These are phyloP conservation scores for Scrobipalpa atriplicella DNA, from an alignment of 2,888 invertebrate species.

Conservation along the genomic window DNA sequence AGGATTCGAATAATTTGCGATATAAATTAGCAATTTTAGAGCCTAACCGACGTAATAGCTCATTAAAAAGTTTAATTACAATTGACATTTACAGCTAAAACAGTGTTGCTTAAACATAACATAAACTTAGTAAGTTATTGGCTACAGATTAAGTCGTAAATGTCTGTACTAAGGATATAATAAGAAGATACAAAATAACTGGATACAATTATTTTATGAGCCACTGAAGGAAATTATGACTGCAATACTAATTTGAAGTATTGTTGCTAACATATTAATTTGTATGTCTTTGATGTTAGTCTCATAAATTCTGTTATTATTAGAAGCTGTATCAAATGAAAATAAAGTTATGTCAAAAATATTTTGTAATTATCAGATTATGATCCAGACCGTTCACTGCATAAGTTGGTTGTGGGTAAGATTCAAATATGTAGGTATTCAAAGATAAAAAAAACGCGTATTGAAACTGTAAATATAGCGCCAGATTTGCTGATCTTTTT, in stretches of 20 bases:
- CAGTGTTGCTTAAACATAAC: slow-evolving; percentile 11
- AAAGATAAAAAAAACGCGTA: too few species aligned
- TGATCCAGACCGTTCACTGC: too few species aligned
- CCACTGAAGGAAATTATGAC: slow-evolving; percentile 1
- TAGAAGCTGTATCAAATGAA: background rate
- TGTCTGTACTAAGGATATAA: background rate
- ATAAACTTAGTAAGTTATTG: slow-evolving; percentile 14
- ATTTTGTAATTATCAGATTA: too few species aligned
- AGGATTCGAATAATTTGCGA: slow-evolving; percentile 1
- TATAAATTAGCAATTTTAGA: slow-evolving; percentile 1
- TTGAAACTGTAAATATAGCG: too few species aligned
- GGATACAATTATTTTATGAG: slow-evolving; percentile 19
- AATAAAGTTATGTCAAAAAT: too few species aligned
- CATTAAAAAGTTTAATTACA: slow-evolving; percentile 17
- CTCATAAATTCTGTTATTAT: background rate
- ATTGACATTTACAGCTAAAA: background rate
- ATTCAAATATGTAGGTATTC: too few species aligned
- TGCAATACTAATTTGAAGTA: background rate
- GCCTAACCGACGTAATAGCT: background rate
- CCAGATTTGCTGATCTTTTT: too few species aligned
- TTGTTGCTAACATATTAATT: background rate
- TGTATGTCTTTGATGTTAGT: background rate
- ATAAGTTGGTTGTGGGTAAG: too few species aligned
- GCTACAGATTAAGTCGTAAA: slow-evolving; percentile 5
- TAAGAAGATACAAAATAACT: slow-evolving; percentile 1